Evolutionary conservation across 2,113 vertebrate genomes (phyloP).

Genomic region (Tiliqua scincoides): DNA sequence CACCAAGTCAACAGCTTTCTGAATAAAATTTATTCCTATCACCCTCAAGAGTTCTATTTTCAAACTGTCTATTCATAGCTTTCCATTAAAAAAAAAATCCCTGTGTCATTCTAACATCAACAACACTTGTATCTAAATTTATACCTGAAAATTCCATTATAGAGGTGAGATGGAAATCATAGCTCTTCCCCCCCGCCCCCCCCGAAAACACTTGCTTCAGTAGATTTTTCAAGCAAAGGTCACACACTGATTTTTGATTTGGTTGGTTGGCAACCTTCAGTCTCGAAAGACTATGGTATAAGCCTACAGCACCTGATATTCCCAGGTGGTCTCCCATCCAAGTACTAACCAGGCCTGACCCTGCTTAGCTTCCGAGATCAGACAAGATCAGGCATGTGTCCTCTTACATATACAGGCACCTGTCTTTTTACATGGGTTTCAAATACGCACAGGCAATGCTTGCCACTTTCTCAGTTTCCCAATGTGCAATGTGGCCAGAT

Average conservation of each 20-base stretch:
- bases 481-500: too few relatives aligned
- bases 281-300: too few relatives aligned
- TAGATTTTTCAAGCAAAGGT: background rate
- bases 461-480: too few relatives aligned
- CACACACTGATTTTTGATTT: background rate
- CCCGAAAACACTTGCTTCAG: background rate
- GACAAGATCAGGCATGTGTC: too few relatives aligned
- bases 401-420: background rate
- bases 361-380: too few relatives aligned
- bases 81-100: conserved; percentile 52
- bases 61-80: conserved; percentile 62
- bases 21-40: conserved; percentile 11
- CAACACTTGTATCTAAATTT: conserved; percentile 77
- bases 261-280: too few relatives aligned
- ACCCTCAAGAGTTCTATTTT: conserved; percentile 44
- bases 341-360: too few relatives aligned
- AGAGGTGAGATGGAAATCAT: conserved; percentile 70
- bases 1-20: conserved; percentile 1
- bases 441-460: too few relatives aligned
- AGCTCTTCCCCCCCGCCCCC: conserved; percentile 1
- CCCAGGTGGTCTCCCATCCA: too few relatives aligned
- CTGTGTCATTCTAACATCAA: conserved; percentile 64
- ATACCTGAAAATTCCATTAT: conserved; percentile 67
- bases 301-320: too few relatives aligned
- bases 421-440: too few relatives aligned